Evolutionary conservation across 2,113 vertebrate species (phyloP), one percentile per base, ranked within the genome.

Genomic region (Microcebus tavaratra): DNA sequence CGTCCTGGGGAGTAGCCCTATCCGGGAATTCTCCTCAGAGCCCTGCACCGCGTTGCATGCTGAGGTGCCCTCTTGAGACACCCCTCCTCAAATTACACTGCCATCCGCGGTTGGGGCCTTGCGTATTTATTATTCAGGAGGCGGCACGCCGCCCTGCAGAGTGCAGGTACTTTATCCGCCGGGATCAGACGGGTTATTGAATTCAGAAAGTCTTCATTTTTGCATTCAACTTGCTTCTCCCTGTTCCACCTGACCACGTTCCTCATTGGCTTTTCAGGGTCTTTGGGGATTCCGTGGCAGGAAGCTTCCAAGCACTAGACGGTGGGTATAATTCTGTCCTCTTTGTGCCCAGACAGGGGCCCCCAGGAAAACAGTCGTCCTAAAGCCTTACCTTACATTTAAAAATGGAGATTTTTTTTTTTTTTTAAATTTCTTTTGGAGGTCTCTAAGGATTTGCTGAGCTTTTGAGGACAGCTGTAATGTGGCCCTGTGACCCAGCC

Each of bases 121-220:
- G 15, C 0, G 0, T 5, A 50, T 98, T 93, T 76, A 97, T 98
- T 98, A 98, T 98, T 98, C 95, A 98, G 87, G 94, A 92, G 88
- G 67, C 96, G 73, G 57, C 0, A 5, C 93, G 1, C 53, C 2
- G 3, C 39, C 0, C 82, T 9, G 13, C 83, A 65, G 94, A 85
- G 92, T 25, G 48, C 94, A 96, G 93, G 97, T 95, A 92, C 88
- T 73, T 12, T 88, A 57, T 94, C 39, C 8, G 90, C 83, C 91
- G 78, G 78, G 70, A 87, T 96, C 97, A 50, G 93, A 53, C 87
- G 90, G 91, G 88, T 97, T 97, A 93, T 85, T 97, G 97, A 93
- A 82, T 93, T 95, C 86, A 95, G 82, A 98, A 98, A 92, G 92
- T 8, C 55, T 39, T 48, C 70, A 72, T 72, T 75, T 75, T 94